Base-by-base conservation (phyloP, 2,888 invertebrate species). In the Orthosia gothica region DNA sequence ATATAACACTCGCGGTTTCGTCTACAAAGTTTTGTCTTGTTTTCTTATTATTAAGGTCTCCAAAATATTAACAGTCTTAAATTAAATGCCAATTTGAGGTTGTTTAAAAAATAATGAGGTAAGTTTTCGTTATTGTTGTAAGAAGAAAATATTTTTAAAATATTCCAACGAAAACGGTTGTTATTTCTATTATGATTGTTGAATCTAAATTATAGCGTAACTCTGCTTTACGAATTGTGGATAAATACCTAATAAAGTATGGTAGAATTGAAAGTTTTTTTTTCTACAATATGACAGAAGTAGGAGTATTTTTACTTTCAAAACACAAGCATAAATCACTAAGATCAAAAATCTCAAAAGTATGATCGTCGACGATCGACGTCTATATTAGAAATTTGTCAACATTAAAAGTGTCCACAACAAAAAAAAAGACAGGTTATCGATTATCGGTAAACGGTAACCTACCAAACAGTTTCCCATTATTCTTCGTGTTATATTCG, bases 401-500 rank as follows among this genome's bases (percentile, higher is more conserved):
- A 49, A 54, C 13, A 63, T 55, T 55, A 45, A 78, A 72, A 47
- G 13, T 26, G 54, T 76, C 32, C 50, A 58, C 40, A 64, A 40
- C 55, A 70, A 45, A 50, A 52, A 65, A 78, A 67, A 63, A n/a
- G 20, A 61, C 54, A 59, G n/a, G 52, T 49, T 67, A 83, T 74
- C 63, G 80, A 74, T 82, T 74, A 79, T 74, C 45, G 64, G 45
- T 70, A 66, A 77, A 82, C 78, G 67, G 47, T 65, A 66, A 77
- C 59, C 59, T 82, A 64, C 61, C 49, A 84, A 76, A 84, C 57
- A 65, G 55, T 61, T 61, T n/a, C 68, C 52, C 74, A 74, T 78
- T 84, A 81, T 79, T 79, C 62, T 75, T 77, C 74, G 82, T 84
- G 76, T 84, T 84, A 83, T 73, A 70, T 84, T 82, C 76, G 64